Evolutionary conservation across 92 coral and sea anemone genomes (phyloP), one percentile per base, ranked within the genome.

Genomic region (Desmophyllum pertusum): DNA sequence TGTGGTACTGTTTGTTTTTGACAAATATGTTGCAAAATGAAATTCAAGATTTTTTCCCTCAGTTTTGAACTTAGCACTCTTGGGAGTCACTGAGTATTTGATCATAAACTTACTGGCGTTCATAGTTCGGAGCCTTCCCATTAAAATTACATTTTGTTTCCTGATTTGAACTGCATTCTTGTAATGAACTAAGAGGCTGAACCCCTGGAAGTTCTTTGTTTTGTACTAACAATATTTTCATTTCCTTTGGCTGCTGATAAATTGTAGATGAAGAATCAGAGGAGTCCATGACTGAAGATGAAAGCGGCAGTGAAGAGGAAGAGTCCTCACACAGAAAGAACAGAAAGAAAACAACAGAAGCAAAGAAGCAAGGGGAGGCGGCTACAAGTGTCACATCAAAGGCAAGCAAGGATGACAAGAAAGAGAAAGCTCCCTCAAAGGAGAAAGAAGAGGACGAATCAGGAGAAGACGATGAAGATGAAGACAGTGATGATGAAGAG

Each of bases 361-460:
- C 53, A 39, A 81, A 50, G 23, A 53, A 71, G 39, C 69, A 41
- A 48, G 51, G 10, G 40, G 57, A 84, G 41, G 27, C 83, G 0
- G 74, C 38, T 18, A 40, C 85, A 42, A 41, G 72, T 36, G 61
- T 1, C 38, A 39, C 76, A 3, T 43, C 81, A 53, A 45, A 37
- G 31, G 10, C 25, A 15, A n/a, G n/a, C 53, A 8, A 75, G 50
- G 27, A 41, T 35, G 70, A 65, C 63, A 79, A 85, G 33, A 72
- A 55, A 59, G 74, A 77, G n/a, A 25, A 46, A 69, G 80, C 59
- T 66, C 43, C 30, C n/a, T 15, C 41, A 1, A 79, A 42, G 76
- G 79, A 85, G 1, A 76, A 81, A 15, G 89, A 89, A 38, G 90
- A 87, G 30, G 83, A 85, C 33, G 84, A 83, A 33, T 85, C 88